These are phyloP conservation scores for Polyommatus iphigenia DNA, from an alignment of 2,888 invertebrate genomes.

Conservation along the genomic window DNA sequence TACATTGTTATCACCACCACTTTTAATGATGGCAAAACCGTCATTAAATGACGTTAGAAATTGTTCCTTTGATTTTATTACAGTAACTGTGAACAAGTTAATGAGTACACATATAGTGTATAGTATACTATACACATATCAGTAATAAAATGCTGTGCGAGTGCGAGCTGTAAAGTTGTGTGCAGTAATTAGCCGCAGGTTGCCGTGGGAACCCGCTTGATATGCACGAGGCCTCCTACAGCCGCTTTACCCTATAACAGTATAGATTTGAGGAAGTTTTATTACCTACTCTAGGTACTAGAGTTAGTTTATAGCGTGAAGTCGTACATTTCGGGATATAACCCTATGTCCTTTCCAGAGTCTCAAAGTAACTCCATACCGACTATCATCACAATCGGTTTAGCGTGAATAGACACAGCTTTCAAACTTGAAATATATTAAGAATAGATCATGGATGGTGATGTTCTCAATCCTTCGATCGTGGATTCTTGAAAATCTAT, in stretches of 20 bases:
- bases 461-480: no score
- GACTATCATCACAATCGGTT: no score
- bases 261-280: neutral
- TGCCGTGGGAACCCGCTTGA: neutral
- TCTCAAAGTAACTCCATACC: no score
- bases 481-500: no score
- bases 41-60: neutral
- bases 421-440: no score
- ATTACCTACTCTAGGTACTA: neutral
- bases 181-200: neutral
- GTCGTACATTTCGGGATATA: neutral
- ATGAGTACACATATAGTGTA: neutral
- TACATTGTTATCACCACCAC: no score
- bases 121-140: neutral
- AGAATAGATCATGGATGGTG: no score
- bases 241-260: neutral
- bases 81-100: neutral
- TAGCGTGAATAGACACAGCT: no score
- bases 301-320: neutral
- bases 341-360: no score
- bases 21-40: neutral
- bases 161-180: slow-evolving; percentile 2
- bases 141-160: neutral
- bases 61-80: neutral
- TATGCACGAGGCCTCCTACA: neutral